Base-by-base conservation (phyloP, 2,888 invertebrate species). In the Endotricha flammealis region DNA sequence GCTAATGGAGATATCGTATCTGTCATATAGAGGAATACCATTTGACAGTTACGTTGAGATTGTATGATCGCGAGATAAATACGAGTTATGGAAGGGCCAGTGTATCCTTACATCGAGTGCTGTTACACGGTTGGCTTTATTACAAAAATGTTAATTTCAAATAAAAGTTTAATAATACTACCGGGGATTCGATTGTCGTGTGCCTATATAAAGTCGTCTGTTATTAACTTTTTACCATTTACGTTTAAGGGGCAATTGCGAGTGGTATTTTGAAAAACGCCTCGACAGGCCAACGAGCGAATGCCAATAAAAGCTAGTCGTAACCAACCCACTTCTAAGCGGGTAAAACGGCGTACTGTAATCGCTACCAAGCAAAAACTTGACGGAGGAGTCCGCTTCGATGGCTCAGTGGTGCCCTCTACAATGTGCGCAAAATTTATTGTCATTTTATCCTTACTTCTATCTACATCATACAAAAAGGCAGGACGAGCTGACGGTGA, bases 21-120 rank as follows among this genome's bases (percentile, higher is more conserved):
- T 77, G 73, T 70, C 76, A 81, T 72, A 77, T 78, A 72, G 66
- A 65, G 56, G 67, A 72, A 68, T 20, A 70, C 59, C 70, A 65
- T 71, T 73, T 75, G 81, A 80, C 80, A 77, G 76, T 75, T 82
- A 80, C 78, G 80, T 80, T 78, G 70, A 67, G 67, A 73, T 74
- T 64, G 63, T 63, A 61, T 46, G 74, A 76, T 74, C 60, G 50
- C 52, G 53, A 64, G 76, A 80, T 78, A 71, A 59, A 57, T 57
- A 51, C 47, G 49, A 61, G 51, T 61, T 64, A 56, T 56, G 50
- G 57, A 51, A 57, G 49, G 45, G 50, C 56, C 49, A 56, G 46
- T 20, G 58, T 52, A 51, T 57, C 51, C 44, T 53, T 53, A 46
- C n/a, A n/a, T n/a, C n/a, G n/a, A n/a, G n/a, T n/a, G n/a, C n/a